Evolutionary conservation across 2,113 vertebrate species (phyloP).

Genomic region (Dipodomys merriami): DNA sequence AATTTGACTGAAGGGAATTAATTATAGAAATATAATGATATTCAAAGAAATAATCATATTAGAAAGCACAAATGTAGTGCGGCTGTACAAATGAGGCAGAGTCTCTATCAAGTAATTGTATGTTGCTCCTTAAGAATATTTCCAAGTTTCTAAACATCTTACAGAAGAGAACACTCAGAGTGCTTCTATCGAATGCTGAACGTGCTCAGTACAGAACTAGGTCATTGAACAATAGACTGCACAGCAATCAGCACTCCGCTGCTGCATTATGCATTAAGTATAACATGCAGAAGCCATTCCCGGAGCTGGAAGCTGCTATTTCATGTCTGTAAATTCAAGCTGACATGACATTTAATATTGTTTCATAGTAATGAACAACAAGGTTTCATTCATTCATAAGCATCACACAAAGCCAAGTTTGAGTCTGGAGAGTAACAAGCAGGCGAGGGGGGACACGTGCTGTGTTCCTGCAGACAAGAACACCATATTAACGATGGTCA

Average conservation of each 20-base stretch:
- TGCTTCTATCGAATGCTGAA: constrained; percentile 85
- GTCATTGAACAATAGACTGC: constrained; percentile 96
- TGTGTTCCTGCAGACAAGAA: constrained; percentile 89
- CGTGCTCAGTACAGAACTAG: constrained; percentile 93
- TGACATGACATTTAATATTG: constrained; percentile 99
- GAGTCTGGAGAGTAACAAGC: constrained; percentile 92
- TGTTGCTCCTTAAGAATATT: constrained; percentile 81
- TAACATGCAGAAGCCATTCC: constrained; percentile 94
- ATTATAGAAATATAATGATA: constrained; percentile 82
- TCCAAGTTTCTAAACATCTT: constrained; percentile 82
- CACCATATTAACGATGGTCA: constrained; percentile 92
- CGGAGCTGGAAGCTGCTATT: constrained; percentile 94
- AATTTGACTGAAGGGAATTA: constrained; percentile 79
- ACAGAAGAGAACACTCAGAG: constrained; percentile 71
- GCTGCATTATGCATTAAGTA: constrained; percentile 99
- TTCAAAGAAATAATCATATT: constrained; percentile 78
- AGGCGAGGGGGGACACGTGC: constrained; percentile 90
- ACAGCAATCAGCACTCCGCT: constrained; percentile 93
- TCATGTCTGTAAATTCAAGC: constrained; percentile 95
- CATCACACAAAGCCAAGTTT: constrained; percentile 94
- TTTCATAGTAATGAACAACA: constrained; percentile 94
- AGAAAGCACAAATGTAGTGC: constrained; percentile 76
- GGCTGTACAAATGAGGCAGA: constrained; percentile 74
- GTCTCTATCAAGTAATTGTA: constrained; percentile 79
- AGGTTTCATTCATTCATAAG: constrained; percentile 95